phyloP scores from a whole-genome alignment of 1,140 invertebrate species.

The Heliconius hewitsoni region DNA sequence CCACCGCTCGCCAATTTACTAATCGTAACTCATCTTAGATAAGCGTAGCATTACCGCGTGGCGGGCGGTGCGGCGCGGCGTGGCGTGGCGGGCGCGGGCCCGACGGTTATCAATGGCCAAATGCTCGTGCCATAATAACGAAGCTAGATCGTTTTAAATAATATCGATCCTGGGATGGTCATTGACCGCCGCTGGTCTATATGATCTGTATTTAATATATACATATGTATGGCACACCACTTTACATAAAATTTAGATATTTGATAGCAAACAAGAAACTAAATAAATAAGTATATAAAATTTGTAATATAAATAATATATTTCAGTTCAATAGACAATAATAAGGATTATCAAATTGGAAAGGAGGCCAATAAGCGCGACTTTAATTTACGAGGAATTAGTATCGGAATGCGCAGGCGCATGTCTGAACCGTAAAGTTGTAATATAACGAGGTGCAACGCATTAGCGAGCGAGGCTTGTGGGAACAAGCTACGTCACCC shows the following conservation, averaged over 20 bases:
- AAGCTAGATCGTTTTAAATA: constrained; percentile 30
- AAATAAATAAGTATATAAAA: too few relatives aligned
- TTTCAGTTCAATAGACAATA: too few relatives aligned
- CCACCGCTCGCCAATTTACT: constrained; percentile 66
- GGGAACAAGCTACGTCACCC: constrained; percentile 34
- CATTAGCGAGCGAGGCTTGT: constrained; percentile 27
- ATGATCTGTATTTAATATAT: not conserved
- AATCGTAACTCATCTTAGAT: constrained; percentile 71
- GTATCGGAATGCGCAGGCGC: constrained; percentile 28
- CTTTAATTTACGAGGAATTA: constrained; percentile 16
- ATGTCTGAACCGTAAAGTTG: constrained; percentile 8
- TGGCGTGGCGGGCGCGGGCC: constrained; percentile 22
- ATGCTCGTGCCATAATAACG: constrained; percentile 23
- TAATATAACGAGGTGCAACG: constrained; percentile 20
- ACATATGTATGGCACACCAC: not conserved
- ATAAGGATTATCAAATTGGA: not conserved
- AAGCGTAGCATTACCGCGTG: constrained; percentile 45
- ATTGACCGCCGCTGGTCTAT: not conserved
- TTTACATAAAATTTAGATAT: too few relatives aligned
- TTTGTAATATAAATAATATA: too few relatives aligned
- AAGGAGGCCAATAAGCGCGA: constrained; percentile 8
- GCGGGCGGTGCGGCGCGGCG: constrained; percentile 9
- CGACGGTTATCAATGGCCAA: constrained; percentile 25
- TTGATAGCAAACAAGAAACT: too few relatives aligned
- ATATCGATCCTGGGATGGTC: constrained; percentile 22